Base-by-base conservation (phyloP, 2,797 vertebrate genomes). In the Brachyalestes nurse region DNA sequence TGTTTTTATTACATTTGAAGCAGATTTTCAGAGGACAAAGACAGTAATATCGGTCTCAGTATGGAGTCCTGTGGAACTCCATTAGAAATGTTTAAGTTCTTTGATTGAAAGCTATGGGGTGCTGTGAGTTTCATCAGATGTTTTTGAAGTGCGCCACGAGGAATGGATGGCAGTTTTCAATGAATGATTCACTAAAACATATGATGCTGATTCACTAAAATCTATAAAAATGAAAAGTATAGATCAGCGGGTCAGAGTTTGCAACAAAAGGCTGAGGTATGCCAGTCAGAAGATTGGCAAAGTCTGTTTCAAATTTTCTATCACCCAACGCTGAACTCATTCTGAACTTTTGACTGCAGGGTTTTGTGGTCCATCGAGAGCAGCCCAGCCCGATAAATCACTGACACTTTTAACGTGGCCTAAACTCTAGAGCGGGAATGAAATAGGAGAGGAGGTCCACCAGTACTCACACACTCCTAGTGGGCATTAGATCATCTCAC, bases 401-500 rank as follows among this genome's bases (percentile, higher is more conserved):
- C 66, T n/a, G 81, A 83, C 82, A 74, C 40, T 79, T 78, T 79
- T 40, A 79, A 72, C 67, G 71, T 72, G 58, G 55, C 69, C 72
- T 72, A 70, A 83, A 82, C 21, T 67, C 17, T 66, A n/a, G 45
- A 40, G 13, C 57, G 66, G 58, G 65, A 76, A 82, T 86, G 84
- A 91, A 83, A 79, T 82, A 49, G 64, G 64, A 79, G 72, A 78
- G 75, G 61, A 86, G 83, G 79, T 82, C 77, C 21, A 28, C 71
- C 25, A 42, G 78, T 78, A 40, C 83, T 38, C 64, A 82, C 79
- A 73, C 14, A 81, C 51, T 73, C 64, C 72, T 74, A 66, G 45
- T 71, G 82, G 82, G 75, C 86, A 82, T 88, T 89, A 84, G 85
- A 90, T 90, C 86, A 91, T 87, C 62, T 83, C 77, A 69, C 58